These are phyloP conservation scores for Leptopilina drosophilae DNA, from an alignment of 2,888 invertebrate genomes.

Conservation along the genomic window DNA sequence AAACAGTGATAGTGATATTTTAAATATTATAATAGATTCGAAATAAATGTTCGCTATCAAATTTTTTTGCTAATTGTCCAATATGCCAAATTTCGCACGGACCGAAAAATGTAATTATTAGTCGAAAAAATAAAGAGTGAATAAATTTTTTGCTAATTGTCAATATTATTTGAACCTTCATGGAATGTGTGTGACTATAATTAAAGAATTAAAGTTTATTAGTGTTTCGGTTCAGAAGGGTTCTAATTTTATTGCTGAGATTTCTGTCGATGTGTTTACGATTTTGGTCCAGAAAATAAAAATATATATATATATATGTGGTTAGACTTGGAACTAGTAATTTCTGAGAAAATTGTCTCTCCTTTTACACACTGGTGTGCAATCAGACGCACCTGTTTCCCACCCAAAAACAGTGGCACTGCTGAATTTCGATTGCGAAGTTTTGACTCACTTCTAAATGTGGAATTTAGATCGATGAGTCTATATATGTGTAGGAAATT, in stretches of 20 bases:
- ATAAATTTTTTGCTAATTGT: neutral
- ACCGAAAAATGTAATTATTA: too few relatives aligned
- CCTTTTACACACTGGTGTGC: conserved; percentile 26
- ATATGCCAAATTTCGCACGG: too few relatives aligned
- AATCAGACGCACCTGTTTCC: conserved; percentile 45
- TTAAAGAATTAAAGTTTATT: conserved; percentile 19
- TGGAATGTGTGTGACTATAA: conserved; percentile 9
- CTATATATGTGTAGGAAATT: neutral
- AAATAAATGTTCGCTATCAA: too few relatives aligned
- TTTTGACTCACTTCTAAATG: conserved; percentile 7
- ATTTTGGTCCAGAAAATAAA: neutral
- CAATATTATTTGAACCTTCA: neutral
- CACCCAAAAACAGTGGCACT: conserved; percentile 18
- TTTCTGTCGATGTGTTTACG: conserved; percentile 17
- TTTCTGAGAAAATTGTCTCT: conserved; percentile 39
- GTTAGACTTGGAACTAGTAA: conserved; percentile 37
- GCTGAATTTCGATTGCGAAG: conserved; percentile 28
- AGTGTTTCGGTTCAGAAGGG: conserved; percentile 12
- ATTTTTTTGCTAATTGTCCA: too few relatives aligned
- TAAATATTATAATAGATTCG: too few relatives aligned
- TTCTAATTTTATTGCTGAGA: conserved; percentile 8
- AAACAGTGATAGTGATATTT: too few relatives aligned
- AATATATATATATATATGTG: neutral
- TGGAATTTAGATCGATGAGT: neutral
- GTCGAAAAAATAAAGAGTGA: neutral